Evolutionary conservation across 1,140 invertebrate genomes (phyloP).

Genomic region (Drosophila ambigua): DNA sequence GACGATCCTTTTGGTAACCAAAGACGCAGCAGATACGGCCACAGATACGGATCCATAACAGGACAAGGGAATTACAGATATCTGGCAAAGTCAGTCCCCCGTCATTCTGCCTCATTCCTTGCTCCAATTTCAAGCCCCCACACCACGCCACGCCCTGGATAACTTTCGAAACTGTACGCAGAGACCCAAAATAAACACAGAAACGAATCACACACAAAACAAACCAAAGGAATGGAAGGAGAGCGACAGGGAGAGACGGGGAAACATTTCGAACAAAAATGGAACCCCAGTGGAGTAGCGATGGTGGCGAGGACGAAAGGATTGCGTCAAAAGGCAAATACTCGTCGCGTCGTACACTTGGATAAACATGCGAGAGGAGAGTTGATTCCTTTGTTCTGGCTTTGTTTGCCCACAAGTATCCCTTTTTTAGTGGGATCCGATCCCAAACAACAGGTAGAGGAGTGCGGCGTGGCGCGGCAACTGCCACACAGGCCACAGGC

Average conservation of each 20-base stretch:
- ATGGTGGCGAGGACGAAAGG: constrained; percentile 76
- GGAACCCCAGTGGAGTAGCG: constrained; percentile 23
- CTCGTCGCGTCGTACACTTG: constrained; percentile 21
- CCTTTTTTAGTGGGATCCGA: constrained; percentile 77
- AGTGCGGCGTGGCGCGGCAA: constrained; percentile 42
- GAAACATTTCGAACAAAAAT: constrained; percentile 3
- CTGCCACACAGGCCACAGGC: constrained; percentile 53
- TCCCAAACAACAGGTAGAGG: constrained; percentile 66
- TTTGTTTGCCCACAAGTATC: constrained; percentile 62
- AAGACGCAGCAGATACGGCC: too few relatives aligned
- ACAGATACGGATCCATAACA: too few relatives aligned
- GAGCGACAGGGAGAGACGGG: neutral
- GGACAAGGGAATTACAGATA: too few relatives aligned
- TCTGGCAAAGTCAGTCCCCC: neutral
- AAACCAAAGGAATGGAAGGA: constrained; percentile 24
- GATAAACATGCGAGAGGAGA: constrained; percentile 36
- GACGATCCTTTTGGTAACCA: neutral
- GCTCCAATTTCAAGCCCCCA: constrained; percentile 17
- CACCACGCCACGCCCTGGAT: constrained; percentile 1
- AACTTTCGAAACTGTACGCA: constrained; percentile 52
- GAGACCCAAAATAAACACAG: constrained; percentile 34
- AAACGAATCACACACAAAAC: constrained; percentile 26
- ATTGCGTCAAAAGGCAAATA: constrained; percentile 62
- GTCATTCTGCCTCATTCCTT: constrained; percentile 13
- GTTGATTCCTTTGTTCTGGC: constrained; percentile 18